These are phyloP conservation scores for Tragulus kanchil DNA, from an alignment of 2,113 vertebrate genomes.

Conservation along the genomic window DNA sequence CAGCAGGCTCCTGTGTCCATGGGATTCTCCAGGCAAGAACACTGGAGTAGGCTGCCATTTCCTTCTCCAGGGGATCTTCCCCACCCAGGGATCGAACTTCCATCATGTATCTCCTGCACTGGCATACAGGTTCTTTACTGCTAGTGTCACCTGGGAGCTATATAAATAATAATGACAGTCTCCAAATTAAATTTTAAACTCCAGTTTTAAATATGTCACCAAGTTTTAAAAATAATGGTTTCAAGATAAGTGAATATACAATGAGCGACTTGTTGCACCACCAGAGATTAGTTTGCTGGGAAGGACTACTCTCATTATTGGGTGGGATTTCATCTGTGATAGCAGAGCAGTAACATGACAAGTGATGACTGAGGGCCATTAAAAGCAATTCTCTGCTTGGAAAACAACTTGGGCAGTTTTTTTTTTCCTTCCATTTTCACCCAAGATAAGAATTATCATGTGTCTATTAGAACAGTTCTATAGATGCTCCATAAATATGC, in stretches of 20 bases:
- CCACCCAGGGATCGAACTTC: too few relatives aligned
- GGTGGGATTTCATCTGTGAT: not conserved
- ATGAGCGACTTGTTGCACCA: not conserved
- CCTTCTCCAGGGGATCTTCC: too few relatives aligned
- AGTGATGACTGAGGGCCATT: not conserved
- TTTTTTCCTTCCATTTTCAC: not conserved
- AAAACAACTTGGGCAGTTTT: not conserved
- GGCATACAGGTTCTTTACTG: too few relatives aligned
- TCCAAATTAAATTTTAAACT: slow-evolving; percentile 27
- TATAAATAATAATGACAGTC: not conserved
- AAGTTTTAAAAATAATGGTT: slow-evolving; percentile 6
- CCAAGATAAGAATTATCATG: not conserved
- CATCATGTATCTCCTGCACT: too few relatives aligned
- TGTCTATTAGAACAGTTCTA: not conserved
- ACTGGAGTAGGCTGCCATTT: too few relatives aligned
- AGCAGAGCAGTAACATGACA: not conserved
- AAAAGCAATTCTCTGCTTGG: not conserved
- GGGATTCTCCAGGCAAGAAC: too few relatives aligned
- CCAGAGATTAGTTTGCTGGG: not conserved
- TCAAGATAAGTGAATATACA: not conserved
- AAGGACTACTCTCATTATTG: not conserved
- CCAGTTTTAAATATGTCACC: slow-evolving; percentile 18
- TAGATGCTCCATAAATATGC: not conserved
- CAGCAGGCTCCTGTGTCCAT: too few relatives aligned
- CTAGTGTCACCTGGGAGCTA: too few relatives aligned